Evolutionary conservation across 2,888 invertebrate genomes (phyloP), one percentile per base, ranked within the genome.

Genomic region (Augiades crinisus): DNA sequence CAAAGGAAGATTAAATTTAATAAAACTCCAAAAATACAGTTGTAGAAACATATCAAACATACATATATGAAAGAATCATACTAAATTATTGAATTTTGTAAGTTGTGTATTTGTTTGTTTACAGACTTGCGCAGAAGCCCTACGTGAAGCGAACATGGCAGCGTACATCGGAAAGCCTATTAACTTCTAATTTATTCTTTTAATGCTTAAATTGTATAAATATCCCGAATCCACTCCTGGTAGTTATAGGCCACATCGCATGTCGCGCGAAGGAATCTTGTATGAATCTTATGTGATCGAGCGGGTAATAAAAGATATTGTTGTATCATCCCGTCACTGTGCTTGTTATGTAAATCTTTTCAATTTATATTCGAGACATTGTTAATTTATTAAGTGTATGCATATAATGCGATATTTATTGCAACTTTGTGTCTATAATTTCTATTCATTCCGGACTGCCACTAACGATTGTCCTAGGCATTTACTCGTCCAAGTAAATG

Each of bases 161-260:
- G 99, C 99, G 17, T 98, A 96, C 81, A 95, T 92, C 78, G 99
- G 99, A 70, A 99, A 99, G 90, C 93, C 99, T 24, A 99, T 99
- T 85, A 99, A 99, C 91, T 99, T 98, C 82, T 96, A 94, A 72
- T 55, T 47, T 57, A n/a, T n/a, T 63, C 73, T 61, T 53, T 49
- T 47, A 49, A 55, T 59, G 3, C 64, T 66, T 4, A 4, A 19
- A 60, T 60, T 62, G 60, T 67, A 59, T 52, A 62, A 65, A 65
- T 58, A 62, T 63, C 66, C 55, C 54, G 47, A 61, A 65, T 60
- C 62, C 62, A 62, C 51, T 62, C 45, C 72, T 63, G 69, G 57
- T 55, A 62, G 41, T 33, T 41, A 34, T 63, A 65, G 60, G 60
- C 68, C 54, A 61, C 63, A 63, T 61, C 60, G 61, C 49, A 7